Conservation (phyloP, 2,113 vertebrate genomes). For the Euleptes europaea region DNA sequence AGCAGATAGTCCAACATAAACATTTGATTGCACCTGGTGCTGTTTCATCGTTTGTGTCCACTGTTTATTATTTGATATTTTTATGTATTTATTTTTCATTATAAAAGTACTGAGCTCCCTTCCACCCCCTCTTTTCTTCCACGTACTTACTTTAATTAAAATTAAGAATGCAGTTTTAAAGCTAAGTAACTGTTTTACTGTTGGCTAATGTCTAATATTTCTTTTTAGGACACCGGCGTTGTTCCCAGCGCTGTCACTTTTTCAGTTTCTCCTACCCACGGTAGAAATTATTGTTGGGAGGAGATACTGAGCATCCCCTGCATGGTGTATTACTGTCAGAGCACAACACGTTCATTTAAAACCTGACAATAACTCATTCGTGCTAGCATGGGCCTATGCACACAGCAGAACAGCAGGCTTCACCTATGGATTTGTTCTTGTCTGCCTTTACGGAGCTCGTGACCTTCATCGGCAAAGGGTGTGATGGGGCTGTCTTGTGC, state of each 20-base stretch:
- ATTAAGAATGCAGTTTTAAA: constrained; percentile 15
- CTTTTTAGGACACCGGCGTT: background rate
- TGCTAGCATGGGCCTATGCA: accelerated
- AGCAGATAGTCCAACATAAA: constrained; percentile 17
- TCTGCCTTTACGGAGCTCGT: background rate
- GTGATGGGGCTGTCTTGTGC: background rate
- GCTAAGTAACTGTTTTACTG: background rate
- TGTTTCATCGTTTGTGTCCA: background rate
- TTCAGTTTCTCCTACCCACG: background rate
- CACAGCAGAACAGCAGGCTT: accelerated
- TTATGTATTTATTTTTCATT: background rate
- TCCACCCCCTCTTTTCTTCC: background rate
- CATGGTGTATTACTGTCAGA: background rate
- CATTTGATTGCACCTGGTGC: constrained; percentile 1
- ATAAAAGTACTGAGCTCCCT: background rate
- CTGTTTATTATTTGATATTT: background rate
- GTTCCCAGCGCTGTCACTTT: background rate
- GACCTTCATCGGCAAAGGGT: background rate
- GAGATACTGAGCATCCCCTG: background rate
- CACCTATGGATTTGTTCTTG: background rate
- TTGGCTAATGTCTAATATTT: background rate
- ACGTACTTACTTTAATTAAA: background rate
- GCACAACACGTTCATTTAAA: constrained; percentile 21
- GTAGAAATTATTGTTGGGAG: background rate
- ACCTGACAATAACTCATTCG: background rate